Percentiles rank a stretch among this genome's conserved stretches.
These are phyloP conservation scores for Drosophila atroscutellata DNA, from an alignment of 2,888 invertebrate genomes.

Conservation along the genomic window DNA sequence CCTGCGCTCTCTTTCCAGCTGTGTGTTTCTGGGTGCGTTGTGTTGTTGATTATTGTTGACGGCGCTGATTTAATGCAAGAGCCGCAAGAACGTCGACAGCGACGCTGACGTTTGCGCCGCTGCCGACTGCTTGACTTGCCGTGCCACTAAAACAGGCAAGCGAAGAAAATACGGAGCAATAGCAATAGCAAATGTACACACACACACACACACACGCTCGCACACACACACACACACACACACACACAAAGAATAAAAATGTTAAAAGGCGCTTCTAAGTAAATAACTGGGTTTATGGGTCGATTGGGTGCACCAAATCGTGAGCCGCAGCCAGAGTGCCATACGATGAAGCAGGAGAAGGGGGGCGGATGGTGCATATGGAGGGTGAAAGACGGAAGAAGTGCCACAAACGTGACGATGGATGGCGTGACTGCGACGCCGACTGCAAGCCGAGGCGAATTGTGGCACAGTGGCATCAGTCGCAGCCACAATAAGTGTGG, in stretches of 20 bases:
- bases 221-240: slow-evolving; percentile 9
- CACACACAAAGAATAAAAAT: slow-evolving; percentile 51
- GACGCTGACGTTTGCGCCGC: slow-evolving; percentile 16
- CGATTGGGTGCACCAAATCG: slow-evolving; percentile 84
- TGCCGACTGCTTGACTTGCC: slow-evolving; percentile 46
- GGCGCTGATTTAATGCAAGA: slow-evolving; percentile 80
- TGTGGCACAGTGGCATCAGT: slow-evolving; percentile 19
- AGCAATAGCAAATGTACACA: slow-evolving; percentile 10
- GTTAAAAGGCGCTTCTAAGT: slow-evolving; percentile 81
- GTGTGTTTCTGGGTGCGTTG: slow-evolving; percentile 21
- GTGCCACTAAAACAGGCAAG: slow-evolving; percentile 49
- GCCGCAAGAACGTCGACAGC: slow-evolving; percentile 42
- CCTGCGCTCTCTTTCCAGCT: neutral
- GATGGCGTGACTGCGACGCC: slow-evolving; percentile 47
- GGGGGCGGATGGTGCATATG: neutral
- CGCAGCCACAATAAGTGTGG: neutral
- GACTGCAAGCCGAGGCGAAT: slow-evolving; percentile 1
- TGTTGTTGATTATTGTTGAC: slow-evolving; percentile 80
- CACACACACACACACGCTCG: slow-evolving; percentile 5
- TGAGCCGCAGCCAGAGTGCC: slow-evolving; percentile 67
- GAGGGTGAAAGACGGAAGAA: neutral
- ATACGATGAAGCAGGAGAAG: slow-evolving; percentile 12
- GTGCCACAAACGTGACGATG: slow-evolving; percentile 39
- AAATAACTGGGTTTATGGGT: slow-evolving; percentile 84
- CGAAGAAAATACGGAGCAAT: slow-evolving; percentile 48